phyloP scores from a whole-genome alignment of 2,113 vertebrate genomes.

The Sphaerodactylus townsendi region DNA sequence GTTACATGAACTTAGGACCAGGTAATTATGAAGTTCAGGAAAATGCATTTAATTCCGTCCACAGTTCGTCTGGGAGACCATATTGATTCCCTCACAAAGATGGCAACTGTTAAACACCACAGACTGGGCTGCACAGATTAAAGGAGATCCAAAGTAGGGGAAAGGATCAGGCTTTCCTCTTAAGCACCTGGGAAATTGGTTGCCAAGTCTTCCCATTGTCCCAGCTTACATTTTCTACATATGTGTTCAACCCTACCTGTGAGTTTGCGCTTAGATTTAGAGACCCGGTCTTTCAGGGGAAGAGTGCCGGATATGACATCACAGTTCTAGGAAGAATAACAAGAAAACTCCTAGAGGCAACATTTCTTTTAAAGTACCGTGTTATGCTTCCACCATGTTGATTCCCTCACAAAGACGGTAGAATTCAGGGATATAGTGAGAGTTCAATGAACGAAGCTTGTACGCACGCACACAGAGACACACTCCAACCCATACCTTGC shows the following conservation, averaged over 20 bases:
- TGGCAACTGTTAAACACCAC: too few relatives aligned
- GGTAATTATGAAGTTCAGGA: background rate
- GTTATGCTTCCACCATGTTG: too few relatives aligned
- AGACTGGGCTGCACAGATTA: background rate
- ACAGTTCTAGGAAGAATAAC: slow-evolving; percentile 28
- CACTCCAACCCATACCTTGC: slow-evolving; percentile 49
- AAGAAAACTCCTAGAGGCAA: background rate
- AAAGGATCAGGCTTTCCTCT: background rate
- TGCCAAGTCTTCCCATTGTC: background rate
- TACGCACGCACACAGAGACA: background rate
- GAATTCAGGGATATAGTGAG: too few relatives aligned
- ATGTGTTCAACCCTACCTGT: slow-evolving; percentile 30
- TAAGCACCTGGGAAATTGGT: background rate
- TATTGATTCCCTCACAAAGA: background rate
- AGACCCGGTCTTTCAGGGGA: slow-evolving; percentile 10
- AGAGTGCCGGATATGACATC: fast-evolving
- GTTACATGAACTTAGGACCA: background rate
- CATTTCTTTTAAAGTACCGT: too few relatives aligned
- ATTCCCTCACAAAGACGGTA: too few relatives aligned
- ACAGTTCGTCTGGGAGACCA: background rate
- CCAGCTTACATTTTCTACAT: background rate
- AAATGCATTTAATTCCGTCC: background rate
- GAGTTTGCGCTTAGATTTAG: slow-evolving; percentile 38
- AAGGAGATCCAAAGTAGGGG: too few relatives aligned
- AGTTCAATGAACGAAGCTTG: background rate